These are phyloP conservation scores for Ceraclea dissimilis DNA, from an alignment of 2,888 invertebrate species.

Conservation along the genomic window DNA sequence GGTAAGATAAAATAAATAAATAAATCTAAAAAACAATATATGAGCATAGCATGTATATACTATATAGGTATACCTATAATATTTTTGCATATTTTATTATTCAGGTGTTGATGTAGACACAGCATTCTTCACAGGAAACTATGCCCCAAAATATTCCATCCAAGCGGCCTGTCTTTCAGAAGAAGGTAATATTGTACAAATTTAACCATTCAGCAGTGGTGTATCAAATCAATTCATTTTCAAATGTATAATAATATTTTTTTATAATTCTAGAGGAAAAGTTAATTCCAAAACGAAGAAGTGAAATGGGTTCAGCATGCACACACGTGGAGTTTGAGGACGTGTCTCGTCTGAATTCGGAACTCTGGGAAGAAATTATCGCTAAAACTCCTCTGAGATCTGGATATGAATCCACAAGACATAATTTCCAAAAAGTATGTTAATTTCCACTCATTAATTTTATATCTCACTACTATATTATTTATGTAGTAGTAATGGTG, in stretches of 20 bases:
- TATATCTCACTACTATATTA: not conserved
- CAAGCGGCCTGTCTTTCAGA: constrained; percentile 49
- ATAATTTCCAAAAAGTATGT: constrained; percentile 47
- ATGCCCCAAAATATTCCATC: constrained; percentile 53
- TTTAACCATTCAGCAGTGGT: no score
- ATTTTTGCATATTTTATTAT: not conserved
- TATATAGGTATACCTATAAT: not conserved
- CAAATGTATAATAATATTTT: no score
- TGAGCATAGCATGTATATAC: not conserved
- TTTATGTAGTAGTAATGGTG: not conserved
- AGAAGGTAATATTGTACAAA: no score
- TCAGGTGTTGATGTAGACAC: constrained; percentile 51
- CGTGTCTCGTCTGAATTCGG: constrained; percentile 39
- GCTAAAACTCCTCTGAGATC: constrained; percentile 46
- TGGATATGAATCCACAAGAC: constrained; percentile 51
- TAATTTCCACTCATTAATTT: no score
- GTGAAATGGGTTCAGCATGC: constrained; percentile 46
- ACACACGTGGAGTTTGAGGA: constrained; percentile 38
- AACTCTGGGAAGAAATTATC: constrained; percentile 52
- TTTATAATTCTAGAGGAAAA: constrained; percentile 37
- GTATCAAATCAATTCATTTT: not conserved
- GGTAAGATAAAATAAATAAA: constrained; percentile 31
- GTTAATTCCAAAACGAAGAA: constrained; percentile 39
- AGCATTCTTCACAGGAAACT: constrained; percentile 57
- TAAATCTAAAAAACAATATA: not conserved